These are phyloP conservation scores for Erinaceus europaeus DNA, from an alignment of 2,113 vertebrate species.

Conservation along the genomic window DNA sequence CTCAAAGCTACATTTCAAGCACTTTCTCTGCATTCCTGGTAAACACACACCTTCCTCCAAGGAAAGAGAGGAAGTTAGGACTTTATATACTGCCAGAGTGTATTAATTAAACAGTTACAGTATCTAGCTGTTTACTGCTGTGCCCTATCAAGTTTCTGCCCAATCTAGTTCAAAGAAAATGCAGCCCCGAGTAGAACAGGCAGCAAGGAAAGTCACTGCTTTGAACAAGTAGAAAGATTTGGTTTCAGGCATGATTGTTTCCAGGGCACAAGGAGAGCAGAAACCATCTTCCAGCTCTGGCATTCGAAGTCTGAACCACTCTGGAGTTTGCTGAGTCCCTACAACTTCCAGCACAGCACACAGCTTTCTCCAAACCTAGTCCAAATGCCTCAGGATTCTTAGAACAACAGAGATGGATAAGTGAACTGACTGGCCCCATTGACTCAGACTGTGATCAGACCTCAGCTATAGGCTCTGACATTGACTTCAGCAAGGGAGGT, in stretches of 20 bases:
- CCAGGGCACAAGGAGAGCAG: neutral
- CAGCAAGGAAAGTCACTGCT: neutral
- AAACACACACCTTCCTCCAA: neutral
- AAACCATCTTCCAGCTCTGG: no score
- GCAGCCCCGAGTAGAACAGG: neutral
- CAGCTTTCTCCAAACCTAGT: no score
- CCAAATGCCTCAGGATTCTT: neutral
- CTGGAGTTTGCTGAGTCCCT: neutral
- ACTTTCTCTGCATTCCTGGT: no score
- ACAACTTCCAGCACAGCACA: neutral
- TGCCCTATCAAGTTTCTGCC: neutral
- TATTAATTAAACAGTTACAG: neutral
- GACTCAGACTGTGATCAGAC: no score
- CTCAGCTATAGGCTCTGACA: neutral
- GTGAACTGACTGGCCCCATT: neutral
- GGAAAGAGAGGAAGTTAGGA: neutral
- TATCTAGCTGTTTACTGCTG: neutral
- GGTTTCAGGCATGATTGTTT: neutral
- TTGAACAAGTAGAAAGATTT: neutral
- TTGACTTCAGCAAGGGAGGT: neutral
- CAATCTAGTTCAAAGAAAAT: neutral
- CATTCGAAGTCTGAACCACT: neutral
- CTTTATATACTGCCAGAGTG: accelerated
- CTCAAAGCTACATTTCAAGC: accelerated
- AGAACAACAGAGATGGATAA: no score